Evolutionary conservation across 2,888 invertebrate species (phyloP).

Genomic region (Eucriotettix oculatus): DNA sequence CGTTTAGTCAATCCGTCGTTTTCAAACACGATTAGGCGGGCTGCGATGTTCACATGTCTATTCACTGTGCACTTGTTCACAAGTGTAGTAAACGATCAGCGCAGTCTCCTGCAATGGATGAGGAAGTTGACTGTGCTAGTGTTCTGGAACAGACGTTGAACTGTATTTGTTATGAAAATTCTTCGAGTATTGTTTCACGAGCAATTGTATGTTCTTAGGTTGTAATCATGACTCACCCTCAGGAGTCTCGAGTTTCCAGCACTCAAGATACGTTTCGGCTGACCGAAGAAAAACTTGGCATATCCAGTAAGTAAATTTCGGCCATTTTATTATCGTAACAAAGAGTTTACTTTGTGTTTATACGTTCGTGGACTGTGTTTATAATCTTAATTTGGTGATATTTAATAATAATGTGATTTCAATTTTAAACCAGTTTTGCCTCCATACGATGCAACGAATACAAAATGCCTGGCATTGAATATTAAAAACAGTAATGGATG

Average conservation of each 20-base stretch:
- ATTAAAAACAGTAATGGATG: too few relatives aligned
- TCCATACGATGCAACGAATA: too few relatives aligned
- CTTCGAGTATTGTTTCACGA: not conserved
- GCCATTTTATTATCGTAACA: not conserved
- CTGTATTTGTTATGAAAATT: not conserved
- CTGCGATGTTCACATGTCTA: too few relatives aligned
- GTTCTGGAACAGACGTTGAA: not conserved
- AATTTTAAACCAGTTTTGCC: too few relatives aligned
- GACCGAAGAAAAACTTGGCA: constrained; percentile 3
- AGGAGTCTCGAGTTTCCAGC: constrained; percentile 11
- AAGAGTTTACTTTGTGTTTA: too few relatives aligned
- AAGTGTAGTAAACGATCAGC: not conserved
- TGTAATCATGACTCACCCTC: constrained; percentile 8
- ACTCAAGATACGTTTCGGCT: constrained; percentile 7
- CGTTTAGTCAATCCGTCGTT: too few relatives aligned
- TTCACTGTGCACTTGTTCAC: too few relatives aligned
- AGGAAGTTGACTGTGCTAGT: not conserved
- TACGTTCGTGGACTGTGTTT: too few relatives aligned
- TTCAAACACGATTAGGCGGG: too few relatives aligned
- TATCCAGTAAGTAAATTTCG: constrained; percentile 8
- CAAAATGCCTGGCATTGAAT: too few relatives aligned
- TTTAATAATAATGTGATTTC: too few relatives aligned
- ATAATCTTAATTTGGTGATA: too few relatives aligned
- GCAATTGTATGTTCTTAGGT: not conserved
- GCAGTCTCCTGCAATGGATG: not conserved